These are phyloP conservation scores for Sebastes goodei DNA, from an alignment of 2,797 vertebrate species.

Conservation along the genomic window DNA sequence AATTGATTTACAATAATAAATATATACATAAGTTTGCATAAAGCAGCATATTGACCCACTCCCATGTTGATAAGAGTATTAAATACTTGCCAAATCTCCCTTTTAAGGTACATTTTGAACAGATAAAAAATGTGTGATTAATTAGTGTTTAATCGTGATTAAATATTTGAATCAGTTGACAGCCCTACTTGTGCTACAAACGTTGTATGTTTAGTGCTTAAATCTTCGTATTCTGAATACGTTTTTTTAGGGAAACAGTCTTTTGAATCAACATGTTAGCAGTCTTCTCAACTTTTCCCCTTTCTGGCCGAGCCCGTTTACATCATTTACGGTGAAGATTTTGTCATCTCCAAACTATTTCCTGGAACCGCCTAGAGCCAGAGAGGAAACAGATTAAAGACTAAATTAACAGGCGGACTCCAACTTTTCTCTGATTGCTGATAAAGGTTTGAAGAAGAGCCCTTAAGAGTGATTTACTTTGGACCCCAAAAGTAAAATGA, in stretches of 20 bases:
- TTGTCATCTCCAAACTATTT: slow-evolving; percentile 32
- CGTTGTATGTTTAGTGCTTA: background rate
- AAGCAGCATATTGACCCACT: too few relatives aligned
- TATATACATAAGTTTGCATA: too few relatives aligned
- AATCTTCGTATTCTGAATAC: background rate
- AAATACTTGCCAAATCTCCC: too few relatives aligned
- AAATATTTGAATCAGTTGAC: too few relatives aligned
- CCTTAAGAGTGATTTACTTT: slow-evolving; percentile 9
- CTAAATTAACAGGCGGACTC: slow-evolving; percentile 53
- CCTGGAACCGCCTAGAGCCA: slow-evolving; percentile 48
- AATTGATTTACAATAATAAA: too few relatives aligned
- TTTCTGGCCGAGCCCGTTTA: background rate
- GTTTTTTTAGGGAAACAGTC: background rate
- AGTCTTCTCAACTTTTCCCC: background rate
- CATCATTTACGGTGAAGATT: background rate
- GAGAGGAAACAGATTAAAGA: slow-evolving; percentile 57
- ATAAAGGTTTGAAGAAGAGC: slow-evolving; percentile 19
- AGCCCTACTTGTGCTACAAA: too few relatives aligned
- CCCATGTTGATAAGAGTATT: too few relatives aligned
- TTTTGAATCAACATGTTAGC: background rate
- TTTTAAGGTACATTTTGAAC: too few relatives aligned
- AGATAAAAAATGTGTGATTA: too few relatives aligned
- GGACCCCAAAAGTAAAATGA: background rate
- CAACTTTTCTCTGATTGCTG: slow-evolving; percentile 35
- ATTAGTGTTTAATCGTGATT: too few relatives aligned